These are phyloP conservation scores for Lasius fuliginosus DNA, from an alignment of 2,888 invertebrate species.

Conservation along the genomic window DNA sequence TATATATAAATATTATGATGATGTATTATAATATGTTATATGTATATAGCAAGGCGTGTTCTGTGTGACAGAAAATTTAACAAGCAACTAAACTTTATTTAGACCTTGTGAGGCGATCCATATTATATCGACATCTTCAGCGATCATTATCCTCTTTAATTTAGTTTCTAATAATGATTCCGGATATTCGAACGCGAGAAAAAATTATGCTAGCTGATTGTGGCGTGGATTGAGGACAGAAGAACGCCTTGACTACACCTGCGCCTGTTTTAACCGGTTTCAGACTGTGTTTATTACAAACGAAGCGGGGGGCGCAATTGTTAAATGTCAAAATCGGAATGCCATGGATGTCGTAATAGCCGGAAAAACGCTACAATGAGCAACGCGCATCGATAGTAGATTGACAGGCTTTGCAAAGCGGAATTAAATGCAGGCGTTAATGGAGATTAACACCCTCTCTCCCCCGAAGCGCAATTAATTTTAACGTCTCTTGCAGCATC, in stretches of 20 bases:
- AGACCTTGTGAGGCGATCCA: neutral
- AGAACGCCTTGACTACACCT: constrained; percentile 57
- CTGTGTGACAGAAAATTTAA: neutral
- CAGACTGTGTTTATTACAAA: constrained; percentile 57
- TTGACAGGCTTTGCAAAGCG: constrained; percentile 1
- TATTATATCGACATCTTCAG: neutral
- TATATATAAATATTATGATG: neutral
- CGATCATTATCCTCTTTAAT: neutral
- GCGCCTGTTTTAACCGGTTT: constrained; percentile 62
- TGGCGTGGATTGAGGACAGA: constrained; percentile 59
- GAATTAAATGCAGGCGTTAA: neutral
- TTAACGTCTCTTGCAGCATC: neutral
- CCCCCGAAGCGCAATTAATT: neutral
- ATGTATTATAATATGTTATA: neutral
- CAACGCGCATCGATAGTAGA: neutral
- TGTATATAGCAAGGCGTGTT: neutral
- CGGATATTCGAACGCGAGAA: constrained; percentile 33
- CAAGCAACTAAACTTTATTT: constrained; percentile 6
- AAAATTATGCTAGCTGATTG: constrained; percentile 28
- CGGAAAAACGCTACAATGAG: constrained; percentile 27
- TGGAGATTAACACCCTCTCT: no score
- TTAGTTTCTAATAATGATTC: neutral
- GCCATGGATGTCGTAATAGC: constrained; percentile 3
- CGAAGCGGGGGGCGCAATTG: constrained; percentile 39
- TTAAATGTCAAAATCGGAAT: constrained; percentile 60